Conservation (phyloP, 1,140 invertebrate species). For the Drosophila simulans region DNA sequence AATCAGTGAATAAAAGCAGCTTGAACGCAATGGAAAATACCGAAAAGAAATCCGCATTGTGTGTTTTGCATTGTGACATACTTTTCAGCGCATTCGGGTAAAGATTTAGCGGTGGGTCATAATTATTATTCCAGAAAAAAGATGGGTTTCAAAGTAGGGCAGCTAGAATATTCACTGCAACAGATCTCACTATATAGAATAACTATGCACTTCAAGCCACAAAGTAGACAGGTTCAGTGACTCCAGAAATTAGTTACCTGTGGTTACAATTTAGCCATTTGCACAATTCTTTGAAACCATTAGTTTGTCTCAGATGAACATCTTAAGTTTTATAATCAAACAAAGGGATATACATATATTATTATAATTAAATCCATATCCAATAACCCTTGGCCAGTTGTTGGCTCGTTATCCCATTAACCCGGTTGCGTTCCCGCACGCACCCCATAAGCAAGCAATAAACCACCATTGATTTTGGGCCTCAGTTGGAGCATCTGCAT, state of each 20-base stretch:
- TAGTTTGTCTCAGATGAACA: too few species aligned
- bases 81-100: conserved; percentile 25
- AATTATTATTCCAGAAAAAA: neutral
- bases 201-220: too few species aligned
- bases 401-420: neutral
- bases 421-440: conserved; percentile 44
- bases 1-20: conserved; percentile 40
- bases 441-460: neutral
- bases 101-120: neutral
- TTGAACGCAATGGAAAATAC: conserved; percentile 55
- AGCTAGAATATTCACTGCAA: too few species aligned
- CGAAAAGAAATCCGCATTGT: conserved; percentile 55
- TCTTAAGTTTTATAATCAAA: too few species aligned
- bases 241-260: too few species aligned
- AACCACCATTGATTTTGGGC: neutral
- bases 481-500: conserved; percentile 2
- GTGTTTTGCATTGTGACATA: conserved; percentile 49
- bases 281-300: too few species aligned
- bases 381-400: too few species aligned
- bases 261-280: too few species aligned
- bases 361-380: neutral
- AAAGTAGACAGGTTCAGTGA: too few species aligned
- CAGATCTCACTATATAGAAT: too few species aligned
- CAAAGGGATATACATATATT: too few species aligned
- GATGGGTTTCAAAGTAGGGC: neutral